phyloP scores from a whole-genome alignment of 2,113 vertebrate species.

The Camelus bactrianus region DNA sequence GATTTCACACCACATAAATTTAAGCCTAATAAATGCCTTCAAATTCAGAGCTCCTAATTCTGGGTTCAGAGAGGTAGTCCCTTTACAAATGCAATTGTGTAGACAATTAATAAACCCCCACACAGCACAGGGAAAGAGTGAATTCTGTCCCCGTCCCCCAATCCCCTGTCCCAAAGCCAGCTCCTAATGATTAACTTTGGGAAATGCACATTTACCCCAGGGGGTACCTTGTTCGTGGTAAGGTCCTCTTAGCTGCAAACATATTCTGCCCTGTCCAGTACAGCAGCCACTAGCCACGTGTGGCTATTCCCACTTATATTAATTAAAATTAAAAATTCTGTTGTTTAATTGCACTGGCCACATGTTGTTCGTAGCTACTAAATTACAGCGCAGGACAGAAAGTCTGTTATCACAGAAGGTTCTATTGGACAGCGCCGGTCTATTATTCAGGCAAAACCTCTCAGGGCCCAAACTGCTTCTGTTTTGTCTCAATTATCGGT shows the following conservation, averaged over 20 bases:
- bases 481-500: not conserved
- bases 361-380: not conserved
- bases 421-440: not conserved
- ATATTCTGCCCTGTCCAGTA: not conserved
- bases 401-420: not conserved
- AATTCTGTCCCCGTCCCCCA: accelerated
- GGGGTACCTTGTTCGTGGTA: accelerated
- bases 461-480: not conserved
- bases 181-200: not conserved
- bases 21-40: slow-evolving; percentile 88
- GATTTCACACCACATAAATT: slow-evolving; percentile 94
- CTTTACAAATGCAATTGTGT: slow-evolving; percentile 80
- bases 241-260: not conserved
- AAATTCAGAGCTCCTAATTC: slow-evolving; percentile 87
- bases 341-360: not conserved
- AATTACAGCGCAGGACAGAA: not conserved
- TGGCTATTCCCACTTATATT: not conserved
- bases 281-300: not conserved
- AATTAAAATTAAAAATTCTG: not conserved
- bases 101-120: slow-evolving; percentile 85
- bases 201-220: not conserved
- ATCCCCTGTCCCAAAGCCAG: not conserved
- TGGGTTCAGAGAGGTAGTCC: slow-evolving; percentile 83
- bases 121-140: not conserved
- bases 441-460: not conserved